Base-by-base conservation (phyloP, 2,888 invertebrate genomes). In the Pycnomerus fuliginosus region DNA sequence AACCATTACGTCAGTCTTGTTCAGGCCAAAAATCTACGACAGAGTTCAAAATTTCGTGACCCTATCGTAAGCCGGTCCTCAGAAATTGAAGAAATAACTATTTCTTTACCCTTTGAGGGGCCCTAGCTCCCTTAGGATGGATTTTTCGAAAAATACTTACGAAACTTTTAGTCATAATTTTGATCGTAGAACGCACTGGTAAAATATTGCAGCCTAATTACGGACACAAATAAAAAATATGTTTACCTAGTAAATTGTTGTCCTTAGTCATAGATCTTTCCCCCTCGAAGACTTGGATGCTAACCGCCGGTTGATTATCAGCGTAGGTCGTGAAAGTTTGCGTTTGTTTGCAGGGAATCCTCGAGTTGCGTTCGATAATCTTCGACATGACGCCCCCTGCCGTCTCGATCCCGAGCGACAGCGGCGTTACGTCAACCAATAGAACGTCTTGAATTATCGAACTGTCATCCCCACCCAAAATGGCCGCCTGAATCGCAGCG, bases 181-280 rank as follows among this genome's bases (percentile, higher is more conserved):
- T n/a, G n/a, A n/a, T n/a, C n/a, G n/a, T n/a, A n/a, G n/a, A n/a
- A n/a, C n/a, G n/a, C n/a, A n/a, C n/a, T n/a, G n/a, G n/a, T n/a
- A n/a, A n/a, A n/a, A n/a, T n/a, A n/a, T n/a, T n/a, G n/a, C n/a
- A n/a, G n/a, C n/a, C n/a, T n/a, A n/a, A n/a, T n/a, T n/a, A n/a
- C n/a, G n/a, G n/a, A n/a, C n/a, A n/a, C n/a, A n/a, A n/a, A n/a
- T n/a, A n/a, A n/a, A n/a, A n/a, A n/a, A 14, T 11, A 74, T 96
- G 96, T 71, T 93, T 94, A 46, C 96, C 96, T 49, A 97, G 80
- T 45, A 92, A 77, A 73, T 95, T 90, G 77, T 94, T 94, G 70
- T 93, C 92, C 68, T 88, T 91, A 58, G 92, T 93, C 91, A 93
- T 90, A 33, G 91, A 88, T 52, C 79, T 56, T 56, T 76, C 76